Base-by-base conservation (phyloP, 2,113 vertebrate species). In the Lampris incognitus region DNA sequence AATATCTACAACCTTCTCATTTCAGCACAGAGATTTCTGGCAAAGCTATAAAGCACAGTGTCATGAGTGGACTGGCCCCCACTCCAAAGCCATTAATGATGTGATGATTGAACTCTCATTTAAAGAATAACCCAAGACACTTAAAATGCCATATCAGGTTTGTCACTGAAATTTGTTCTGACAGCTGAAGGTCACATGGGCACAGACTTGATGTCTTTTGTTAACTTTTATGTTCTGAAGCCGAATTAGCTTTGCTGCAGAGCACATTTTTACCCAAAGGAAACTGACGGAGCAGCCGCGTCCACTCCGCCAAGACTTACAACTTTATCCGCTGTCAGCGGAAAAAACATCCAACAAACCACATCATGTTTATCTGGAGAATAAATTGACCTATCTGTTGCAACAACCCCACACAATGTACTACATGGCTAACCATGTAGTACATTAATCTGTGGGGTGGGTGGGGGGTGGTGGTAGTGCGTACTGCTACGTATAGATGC, bases 1-100 rank as follows among this genome's bases (percentile, higher is more conserved):
- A 97, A 97, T 97, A 96, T 94, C 95, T 93, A 93, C 94, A 94
- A 94, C 95, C 95, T 96, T 96, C 95, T 96, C 95, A 95, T 97
- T 96, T 96, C 84, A 0, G 94, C 92, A 82, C 87, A 1, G 71
- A 95, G 95, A 95, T 97, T 95, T 96, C 95, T 88, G 80, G 85
- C 86, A 50, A 76, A 79, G 87, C 94, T 94, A 95, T 97, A 96
- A 97, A 98, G 96, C 95, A 96, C 93, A 87, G 93, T 96, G 96
- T 97, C 96, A 96, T 96, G 96, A 97, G 93, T 96, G 96, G 96
- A 95, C 95, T 97, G 96, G 95, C 94, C 95, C 95, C 91, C 93
- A 94, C 94, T 96, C 96, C 95, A 94, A 92, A 96, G 94, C 95
- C 94, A 97, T 98, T 97, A 96, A 96, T 95, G 92, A 95, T 95